These are phyloP conservation scores for Ceyx cyanopectus DNA, from an alignment of 2,113 vertebrate species.

Conservation along the genomic window DNA sequence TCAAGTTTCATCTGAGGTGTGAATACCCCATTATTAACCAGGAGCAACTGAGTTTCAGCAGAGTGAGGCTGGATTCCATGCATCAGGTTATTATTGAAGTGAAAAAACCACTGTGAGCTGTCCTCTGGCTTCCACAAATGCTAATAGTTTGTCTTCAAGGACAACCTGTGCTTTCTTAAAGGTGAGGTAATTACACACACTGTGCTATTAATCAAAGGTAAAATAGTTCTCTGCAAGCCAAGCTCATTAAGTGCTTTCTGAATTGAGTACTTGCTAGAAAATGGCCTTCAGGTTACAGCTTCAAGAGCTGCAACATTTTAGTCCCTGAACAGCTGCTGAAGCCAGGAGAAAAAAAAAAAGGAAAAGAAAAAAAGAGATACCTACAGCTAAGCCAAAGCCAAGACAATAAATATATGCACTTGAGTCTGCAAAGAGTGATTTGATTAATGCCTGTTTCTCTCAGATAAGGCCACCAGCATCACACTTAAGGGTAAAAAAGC, in stretches of 20 bases:
- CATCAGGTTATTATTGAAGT: not conserved
- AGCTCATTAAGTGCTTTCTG: slow-evolving; percentile 3
- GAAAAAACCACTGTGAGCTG: not conserved
- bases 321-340: not conserved
- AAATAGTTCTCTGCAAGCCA: not conserved
- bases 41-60: not conserved
- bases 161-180: not conserved
- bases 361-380: not conserved
- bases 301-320: not conserved
- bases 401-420: not conserved
- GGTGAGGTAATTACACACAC: not conserved
- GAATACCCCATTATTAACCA: not conserved
- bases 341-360: not conserved
- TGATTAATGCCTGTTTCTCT: not conserved
- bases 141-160: not conserved
- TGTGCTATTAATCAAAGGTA: slow-evolving; percentile 6
- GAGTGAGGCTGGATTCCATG: not conserved
- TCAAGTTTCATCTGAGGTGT: not conserved
- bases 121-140: not conserved
- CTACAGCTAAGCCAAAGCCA: not conserved
- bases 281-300: not conserved
- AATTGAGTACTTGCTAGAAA: not conserved
- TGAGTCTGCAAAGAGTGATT: not conserved
- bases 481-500: not conserved
- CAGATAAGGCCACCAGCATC: not conserved